A percentile compares a stretch with the other conserved stretches of the same genome.
phyloP scores from a whole-genome alignment of 2,888 invertebrate genomes.

The Anaspis maculata region DNA sequence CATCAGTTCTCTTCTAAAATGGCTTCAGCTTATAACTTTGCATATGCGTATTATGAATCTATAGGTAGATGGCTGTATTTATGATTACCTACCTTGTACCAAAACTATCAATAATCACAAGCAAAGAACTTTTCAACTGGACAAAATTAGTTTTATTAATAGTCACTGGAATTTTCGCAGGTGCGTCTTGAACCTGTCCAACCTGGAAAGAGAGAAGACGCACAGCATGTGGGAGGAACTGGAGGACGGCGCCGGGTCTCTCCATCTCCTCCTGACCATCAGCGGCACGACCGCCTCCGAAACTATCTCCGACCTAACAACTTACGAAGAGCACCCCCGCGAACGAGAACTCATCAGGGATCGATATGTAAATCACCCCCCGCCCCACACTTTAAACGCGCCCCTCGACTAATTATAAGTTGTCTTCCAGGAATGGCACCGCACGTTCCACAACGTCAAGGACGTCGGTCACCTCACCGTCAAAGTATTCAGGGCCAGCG shows the following conservation, averaged over 20 bases:
- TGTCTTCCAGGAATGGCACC: slow-evolving; percentile 56
- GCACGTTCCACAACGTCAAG: slow-evolving; percentile 62
- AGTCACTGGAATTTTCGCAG: too few relatives aligned
- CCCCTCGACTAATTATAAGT: slow-evolving; percentile 12
- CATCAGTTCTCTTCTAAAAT: too few relatives aligned
- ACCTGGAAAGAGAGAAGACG: slow-evolving; percentile 80
- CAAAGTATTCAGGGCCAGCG: slow-evolving; percentile 80
- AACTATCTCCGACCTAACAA: slow-evolving; percentile 84
- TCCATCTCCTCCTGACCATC: slow-evolving; percentile 85
- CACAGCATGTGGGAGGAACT: slow-evolving; percentile 83
- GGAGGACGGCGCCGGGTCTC: slow-evolving; percentile 79
- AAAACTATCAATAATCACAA: too few relatives aligned
- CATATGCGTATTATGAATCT: too few relatives aligned
- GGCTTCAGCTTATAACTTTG: too few relatives aligned
- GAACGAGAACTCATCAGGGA: slow-evolving; percentile 56
- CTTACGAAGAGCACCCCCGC: slow-evolving; percentile 71
- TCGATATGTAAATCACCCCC: slow-evolving; percentile 54
- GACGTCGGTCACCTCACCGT: slow-evolving; percentile 94
- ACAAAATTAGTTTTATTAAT: background rate
- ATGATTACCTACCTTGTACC: too few relatives aligned
- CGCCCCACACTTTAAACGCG: too few relatives aligned
- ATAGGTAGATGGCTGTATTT: too few relatives aligned
- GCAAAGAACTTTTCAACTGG: too few relatives aligned
- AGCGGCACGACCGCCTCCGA: slow-evolving; percentile 91
- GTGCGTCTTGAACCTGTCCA: slow-evolving; percentile 75